A percentile compares a stretch with the other conserved stretches of the same genome.
Evolutionary conservation across 2,113 vertebrate species (phyloP).

Genomic region (Megaleporinus macrocephalus): DNA sequence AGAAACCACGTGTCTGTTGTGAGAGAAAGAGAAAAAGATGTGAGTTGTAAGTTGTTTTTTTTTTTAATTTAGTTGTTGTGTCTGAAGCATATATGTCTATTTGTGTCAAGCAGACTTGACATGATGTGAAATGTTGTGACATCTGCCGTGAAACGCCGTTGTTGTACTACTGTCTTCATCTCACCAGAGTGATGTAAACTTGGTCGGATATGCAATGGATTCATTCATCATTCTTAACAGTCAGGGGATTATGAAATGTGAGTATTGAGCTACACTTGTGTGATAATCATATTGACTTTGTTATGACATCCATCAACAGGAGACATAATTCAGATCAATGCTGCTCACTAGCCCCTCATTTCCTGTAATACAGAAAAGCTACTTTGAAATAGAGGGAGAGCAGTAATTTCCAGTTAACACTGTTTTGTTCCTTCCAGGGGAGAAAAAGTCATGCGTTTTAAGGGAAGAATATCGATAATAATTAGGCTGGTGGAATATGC

Average conservation of each 20-base stretch:
- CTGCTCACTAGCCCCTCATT: constrained; percentile 3
- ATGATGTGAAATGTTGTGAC: constrained; percentile 32
- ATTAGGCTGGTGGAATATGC: constrained; percentile 44
- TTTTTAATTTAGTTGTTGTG: not conserved
- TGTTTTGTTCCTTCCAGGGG: constrained; percentile 3
- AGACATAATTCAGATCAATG: constrained; percentile 26
- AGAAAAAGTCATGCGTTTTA: constrained; percentile 21
- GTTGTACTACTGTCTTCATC: not conserved
- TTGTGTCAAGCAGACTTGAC: not conserved
- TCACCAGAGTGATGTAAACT: constrained; percentile 2
- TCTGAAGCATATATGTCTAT: not conserved
- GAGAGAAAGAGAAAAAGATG: not conserved
- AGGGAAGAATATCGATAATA: constrained; percentile 38
- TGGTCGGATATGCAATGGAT: not conserved
- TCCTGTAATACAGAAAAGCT: constrained; percentile 27
- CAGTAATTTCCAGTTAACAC: constrained; percentile 21
- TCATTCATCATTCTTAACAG: constrained; percentile 17
- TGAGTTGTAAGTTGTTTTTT: not conserved
- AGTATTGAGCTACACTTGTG: constrained; percentile 15
- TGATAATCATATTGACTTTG: constrained; percentile 36
- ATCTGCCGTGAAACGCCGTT: constrained; percentile 20
- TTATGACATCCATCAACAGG: constrained; percentile 33
- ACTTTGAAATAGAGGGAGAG: constrained; percentile 1
- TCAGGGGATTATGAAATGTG: constrained; percentile 18
- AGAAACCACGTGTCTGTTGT: not conserved